These are phyloP conservation scores for Scelioninae gen. 2 DNA, from an alignment of 2,888 invertebrate genomes.

Conservation along the genomic window DNA sequence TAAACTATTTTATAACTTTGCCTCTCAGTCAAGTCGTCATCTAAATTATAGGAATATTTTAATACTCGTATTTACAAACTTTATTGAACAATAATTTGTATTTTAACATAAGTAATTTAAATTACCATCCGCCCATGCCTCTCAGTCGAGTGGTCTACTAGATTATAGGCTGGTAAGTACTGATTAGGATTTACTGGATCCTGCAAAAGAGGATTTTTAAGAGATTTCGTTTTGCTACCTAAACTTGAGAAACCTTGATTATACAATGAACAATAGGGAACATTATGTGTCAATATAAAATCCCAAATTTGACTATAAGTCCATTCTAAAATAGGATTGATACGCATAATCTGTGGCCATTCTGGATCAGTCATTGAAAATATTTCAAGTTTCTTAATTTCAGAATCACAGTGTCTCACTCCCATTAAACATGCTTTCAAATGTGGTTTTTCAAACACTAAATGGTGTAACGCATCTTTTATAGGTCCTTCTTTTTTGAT, in stretches of 20 bases:
- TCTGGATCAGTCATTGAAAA: constrained; percentile 90
- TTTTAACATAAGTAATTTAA: too few relatives aligned
- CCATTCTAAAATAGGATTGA: constrained; percentile 95
- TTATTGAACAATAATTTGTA: constrained; percentile 1
- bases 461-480: constrained; percentile 81
- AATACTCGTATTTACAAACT: not conserved
- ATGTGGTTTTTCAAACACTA: constrained; percentile 78
- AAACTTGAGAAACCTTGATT: constrained; percentile 84
- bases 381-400: constrained; percentile 80
- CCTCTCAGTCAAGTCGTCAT: too few relatives aligned
- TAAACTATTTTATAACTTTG: too few relatives aligned
- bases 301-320: constrained; percentile 93
- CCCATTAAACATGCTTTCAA: constrained; percentile 95
- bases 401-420: constrained; percentile 91
- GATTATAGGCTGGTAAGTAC: constrained; percentile 70
- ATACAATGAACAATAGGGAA: constrained; percentile 95
- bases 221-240: constrained; percentile 67
- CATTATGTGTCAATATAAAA: constrained; percentile 84
- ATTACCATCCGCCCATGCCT: constrained; percentile 69
- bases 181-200: constrained; percentile 66
- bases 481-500: constrained; percentile 83
- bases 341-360: constrained; percentile 94
- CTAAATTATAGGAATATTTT: too few relatives aligned
- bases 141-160: constrained; percentile 69
- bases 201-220: constrained; percentile 70